A percentile compares a stretch with the other conserved stretches of the same genome.
Evolutionary conservation across 2,888 invertebrate species (phyloP).

Genomic region (Drosophila ustulata): DNA sequence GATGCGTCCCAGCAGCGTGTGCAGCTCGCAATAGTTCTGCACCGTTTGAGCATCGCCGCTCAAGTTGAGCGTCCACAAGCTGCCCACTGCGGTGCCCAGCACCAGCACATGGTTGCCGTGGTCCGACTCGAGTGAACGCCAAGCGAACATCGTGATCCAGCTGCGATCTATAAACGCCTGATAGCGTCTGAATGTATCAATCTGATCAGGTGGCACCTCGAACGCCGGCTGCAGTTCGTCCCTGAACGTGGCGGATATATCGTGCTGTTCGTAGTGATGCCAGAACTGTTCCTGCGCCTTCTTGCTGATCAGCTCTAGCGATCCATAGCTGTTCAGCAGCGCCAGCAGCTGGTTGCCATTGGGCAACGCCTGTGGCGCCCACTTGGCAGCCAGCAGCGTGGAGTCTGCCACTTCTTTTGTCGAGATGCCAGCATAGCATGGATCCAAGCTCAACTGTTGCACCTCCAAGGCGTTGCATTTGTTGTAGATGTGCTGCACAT

Average conservation of each 20-base stretch:
- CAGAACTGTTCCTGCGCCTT: slow-evolving; percentile 52
- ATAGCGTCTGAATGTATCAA: slow-evolving; percentile 56
- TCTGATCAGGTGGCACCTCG: slow-evolving; percentile 18
- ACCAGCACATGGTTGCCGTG: slow-evolving; percentile 33
- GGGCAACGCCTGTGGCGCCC: slow-evolving; percentile 48
- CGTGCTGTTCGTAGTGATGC: slow-evolving; percentile 28
- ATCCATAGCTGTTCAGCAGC: slow-evolving; percentile 72
- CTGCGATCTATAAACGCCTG: slow-evolving; percentile 65
- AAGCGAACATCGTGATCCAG: slow-evolving; percentile 77
- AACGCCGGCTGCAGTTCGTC: slow-evolving; percentile 43
- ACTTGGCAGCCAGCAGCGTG: slow-evolving; percentile 43
- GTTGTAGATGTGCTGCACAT: slow-evolving; percentile 67
- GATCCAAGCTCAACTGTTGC: slow-evolving; percentile 78
- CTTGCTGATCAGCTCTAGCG: slow-evolving; percentile 66
- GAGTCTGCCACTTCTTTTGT: slow-evolving; percentile 58
- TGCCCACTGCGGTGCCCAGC: slow-evolving; percentile 79
- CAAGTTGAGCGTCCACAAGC: slow-evolving; percentile 63
- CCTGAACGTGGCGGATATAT: slow-evolving; percentile 37
- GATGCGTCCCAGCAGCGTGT: slow-evolving; percentile 71
- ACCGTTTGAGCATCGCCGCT: slow-evolving; percentile 29
- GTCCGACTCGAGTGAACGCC: slow-evolving; percentile 39
- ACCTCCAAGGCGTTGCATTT: slow-evolving; percentile 60
- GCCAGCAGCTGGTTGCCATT: slow-evolving; percentile 59
- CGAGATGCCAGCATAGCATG: slow-evolving; percentile 70
- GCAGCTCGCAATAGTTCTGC: slow-evolving; percentile 37